phyloP scores from a whole-genome alignment of 2,113 vertebrate species.

The Melanerpes aurifrons region DNA sequence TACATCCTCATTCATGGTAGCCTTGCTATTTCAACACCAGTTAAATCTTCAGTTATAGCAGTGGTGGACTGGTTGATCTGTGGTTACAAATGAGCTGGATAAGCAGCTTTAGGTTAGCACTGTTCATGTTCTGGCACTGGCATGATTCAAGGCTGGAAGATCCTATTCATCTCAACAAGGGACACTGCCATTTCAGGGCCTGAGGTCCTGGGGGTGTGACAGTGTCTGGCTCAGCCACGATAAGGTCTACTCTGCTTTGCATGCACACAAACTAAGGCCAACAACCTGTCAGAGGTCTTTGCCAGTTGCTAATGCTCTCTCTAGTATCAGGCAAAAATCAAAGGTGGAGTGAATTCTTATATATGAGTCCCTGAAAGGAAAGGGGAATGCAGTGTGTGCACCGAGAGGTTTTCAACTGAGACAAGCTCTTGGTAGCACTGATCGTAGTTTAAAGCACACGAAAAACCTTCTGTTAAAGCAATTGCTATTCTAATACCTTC shows the following conservation, averaged over 20 bases:
- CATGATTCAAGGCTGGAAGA: not conserved
- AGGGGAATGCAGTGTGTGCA: not conserved
- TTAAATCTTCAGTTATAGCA: not conserved
- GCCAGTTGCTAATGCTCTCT: not conserved
- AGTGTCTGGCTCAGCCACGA: not conserved
- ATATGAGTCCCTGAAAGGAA: not conserved
- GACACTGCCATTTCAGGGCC: not conserved
- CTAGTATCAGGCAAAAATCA: not conserved
- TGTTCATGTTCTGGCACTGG: not conserved
- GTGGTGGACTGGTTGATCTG: not conserved
- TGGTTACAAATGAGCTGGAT: not conserved
- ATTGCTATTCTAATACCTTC: not conserved
- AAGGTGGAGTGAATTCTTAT: not conserved
- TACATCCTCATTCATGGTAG: not conserved
- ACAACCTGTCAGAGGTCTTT: conserved; percentile 2
- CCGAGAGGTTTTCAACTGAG: not conserved
- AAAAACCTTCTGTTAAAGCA: conserved; percentile 6
- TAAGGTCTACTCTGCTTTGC: conserved; percentile 39
- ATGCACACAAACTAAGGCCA: not conserved
- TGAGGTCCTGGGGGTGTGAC: fast-evolving
- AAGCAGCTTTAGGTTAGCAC: conserved; percentile 25
- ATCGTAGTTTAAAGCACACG: not conserved
- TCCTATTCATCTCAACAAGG: not conserved
- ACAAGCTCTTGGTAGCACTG: not conserved
- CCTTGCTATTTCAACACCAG: not conserved